Conservation (phyloP, 1,140 invertebrate species). For the Papilio polyxenes region DNA sequence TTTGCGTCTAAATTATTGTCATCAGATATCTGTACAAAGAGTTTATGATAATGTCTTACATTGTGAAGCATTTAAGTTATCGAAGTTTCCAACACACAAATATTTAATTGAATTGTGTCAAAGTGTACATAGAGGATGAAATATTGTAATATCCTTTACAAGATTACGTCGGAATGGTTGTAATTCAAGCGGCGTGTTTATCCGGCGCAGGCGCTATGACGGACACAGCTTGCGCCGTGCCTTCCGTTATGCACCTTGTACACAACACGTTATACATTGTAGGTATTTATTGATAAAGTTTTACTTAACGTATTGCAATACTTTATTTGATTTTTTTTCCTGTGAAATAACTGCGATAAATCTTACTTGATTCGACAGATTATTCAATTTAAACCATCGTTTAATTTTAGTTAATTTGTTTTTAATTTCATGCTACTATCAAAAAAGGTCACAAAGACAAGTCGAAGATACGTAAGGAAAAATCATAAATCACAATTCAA, state of each 20-base stretch:
- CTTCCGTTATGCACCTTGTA: slow-evolving; percentile 46
- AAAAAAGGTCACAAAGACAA: background rate
- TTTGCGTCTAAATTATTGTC: background rate
- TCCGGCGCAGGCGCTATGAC: slow-evolving; percentile 42
- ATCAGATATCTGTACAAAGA: too few species aligned
- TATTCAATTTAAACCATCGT: too few species aligned
- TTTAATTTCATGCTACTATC: background rate
- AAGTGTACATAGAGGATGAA: background rate
- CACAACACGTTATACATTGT: background rate
- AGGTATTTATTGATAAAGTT: background rate
- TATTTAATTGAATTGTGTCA: background rate
- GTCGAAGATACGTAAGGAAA: background rate
- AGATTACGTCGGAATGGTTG: background rate
- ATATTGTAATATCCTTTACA: slow-evolving; percentile 29
- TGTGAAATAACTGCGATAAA: too few species aligned
- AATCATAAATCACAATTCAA: slow-evolving; percentile 3
- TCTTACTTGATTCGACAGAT: too few species aligned
- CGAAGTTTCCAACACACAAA: background rate
- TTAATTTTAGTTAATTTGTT: too few species aligned
- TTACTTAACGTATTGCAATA: background rate
- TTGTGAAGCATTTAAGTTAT: too few species aligned
- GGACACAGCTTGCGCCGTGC: slow-evolving; percentile 56
- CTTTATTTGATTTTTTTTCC: too few species aligned
- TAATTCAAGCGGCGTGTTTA: slow-evolving; percentile 38
- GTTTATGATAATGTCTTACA: too few species aligned